These are phyloP conservation scores for Pipistrellus pygmaeus DNA, from an alignment of 2,797 vertebrate genomes.

Conservation along the genomic window DNA sequence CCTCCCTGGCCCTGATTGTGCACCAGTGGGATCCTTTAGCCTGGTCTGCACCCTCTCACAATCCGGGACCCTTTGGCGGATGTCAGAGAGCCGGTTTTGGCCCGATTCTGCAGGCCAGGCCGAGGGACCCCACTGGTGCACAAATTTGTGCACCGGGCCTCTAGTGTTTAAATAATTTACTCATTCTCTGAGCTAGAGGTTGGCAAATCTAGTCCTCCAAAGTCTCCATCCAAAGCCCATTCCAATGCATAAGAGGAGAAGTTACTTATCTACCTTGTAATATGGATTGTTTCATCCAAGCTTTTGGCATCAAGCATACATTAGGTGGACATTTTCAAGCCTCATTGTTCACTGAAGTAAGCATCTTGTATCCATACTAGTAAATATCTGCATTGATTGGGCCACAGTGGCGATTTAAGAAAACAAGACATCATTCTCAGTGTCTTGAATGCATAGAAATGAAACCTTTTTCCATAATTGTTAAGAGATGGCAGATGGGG, in stretches of 20 bases:
- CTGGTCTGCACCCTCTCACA: too few species aligned
- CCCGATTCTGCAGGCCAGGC: too few species aligned
- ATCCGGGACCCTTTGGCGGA: too few species aligned
- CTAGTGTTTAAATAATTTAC: neutral
- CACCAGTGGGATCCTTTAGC: too few species aligned
- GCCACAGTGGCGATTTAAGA: neutral
- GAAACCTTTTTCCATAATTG: neutral
- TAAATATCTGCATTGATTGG: neutral
- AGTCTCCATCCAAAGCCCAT: neutral
- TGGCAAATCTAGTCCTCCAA: neutral
- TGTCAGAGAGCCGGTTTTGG: too few species aligned
- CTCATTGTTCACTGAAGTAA: neutral
- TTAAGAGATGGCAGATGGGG: conserved; percentile 22
- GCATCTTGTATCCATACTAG: neutral
- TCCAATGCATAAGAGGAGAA: neutral
- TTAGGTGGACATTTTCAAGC: neutral
- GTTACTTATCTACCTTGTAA: neutral
- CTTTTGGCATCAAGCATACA: neutral
- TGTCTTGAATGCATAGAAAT: neutral
- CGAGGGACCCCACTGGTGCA: too few species aligned
- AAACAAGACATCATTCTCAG: neutral
- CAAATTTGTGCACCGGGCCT: too few species aligned
- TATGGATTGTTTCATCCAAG: neutral
- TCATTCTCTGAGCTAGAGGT: neutral
- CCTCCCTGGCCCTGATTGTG: too few species aligned